Conservation (phyloP, 2,797 vertebrate species). For the Oreochromis mossambicus region DNA sequence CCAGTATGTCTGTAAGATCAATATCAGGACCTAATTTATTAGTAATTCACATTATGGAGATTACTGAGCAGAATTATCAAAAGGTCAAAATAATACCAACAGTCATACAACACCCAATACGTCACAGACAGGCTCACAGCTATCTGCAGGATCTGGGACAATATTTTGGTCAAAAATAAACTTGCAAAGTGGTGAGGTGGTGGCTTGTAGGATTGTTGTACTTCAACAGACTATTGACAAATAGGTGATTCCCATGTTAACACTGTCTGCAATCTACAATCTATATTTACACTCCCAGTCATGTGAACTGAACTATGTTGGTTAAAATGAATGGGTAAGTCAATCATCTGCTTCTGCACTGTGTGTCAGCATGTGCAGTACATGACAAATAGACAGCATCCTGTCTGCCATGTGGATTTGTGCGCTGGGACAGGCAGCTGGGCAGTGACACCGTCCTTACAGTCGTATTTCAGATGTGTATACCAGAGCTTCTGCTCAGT, state of each 20-base stretch:
- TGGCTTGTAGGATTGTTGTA: neutral
- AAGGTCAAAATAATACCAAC: neutral
- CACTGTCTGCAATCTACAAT: neutral
- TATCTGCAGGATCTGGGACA: neutral
- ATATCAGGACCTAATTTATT: neutral
- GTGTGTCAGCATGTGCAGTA: conserved; percentile 12
- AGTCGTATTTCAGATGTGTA: conserved; percentile 59
- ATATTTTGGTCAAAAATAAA: neutral
- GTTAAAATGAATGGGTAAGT: neutral
- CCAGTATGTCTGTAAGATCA: neutral
- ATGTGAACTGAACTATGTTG: neutral
- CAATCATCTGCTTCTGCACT: conserved; percentile 14
- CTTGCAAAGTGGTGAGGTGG: neutral
- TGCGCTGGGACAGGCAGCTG: conserved; percentile 36
- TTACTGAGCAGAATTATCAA: neutral
- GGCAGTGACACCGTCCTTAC: conserved; percentile 16
- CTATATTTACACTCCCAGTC: neutral
- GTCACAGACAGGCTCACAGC: neutral
- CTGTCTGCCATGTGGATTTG: conserved; percentile 61
- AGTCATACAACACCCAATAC: neutral
- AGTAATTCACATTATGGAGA: neutral
- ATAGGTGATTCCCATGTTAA: neutral
- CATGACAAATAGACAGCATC: conserved; percentile 43
- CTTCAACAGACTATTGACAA: neutral
- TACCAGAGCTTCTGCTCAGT: conserved; percentile 63